These are phyloP conservation scores for Lagodon rhomboides DNA, from an alignment of 2,797 vertebrate species.

Conservation along the genomic window DNA sequence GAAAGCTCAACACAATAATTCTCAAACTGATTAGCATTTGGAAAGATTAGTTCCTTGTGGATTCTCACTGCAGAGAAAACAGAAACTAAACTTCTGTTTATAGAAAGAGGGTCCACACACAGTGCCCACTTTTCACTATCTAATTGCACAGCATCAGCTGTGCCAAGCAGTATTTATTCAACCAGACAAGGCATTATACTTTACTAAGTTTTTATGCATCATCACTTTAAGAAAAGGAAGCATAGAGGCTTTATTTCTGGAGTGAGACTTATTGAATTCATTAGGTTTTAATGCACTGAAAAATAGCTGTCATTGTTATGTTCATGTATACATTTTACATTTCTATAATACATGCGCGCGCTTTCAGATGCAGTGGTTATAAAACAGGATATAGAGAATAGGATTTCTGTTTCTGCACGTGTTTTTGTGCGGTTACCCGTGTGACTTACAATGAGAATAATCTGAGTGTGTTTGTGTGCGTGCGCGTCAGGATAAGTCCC, in stretches of 20 bases:
- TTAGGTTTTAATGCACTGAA: background rate
- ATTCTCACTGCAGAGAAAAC: slow-evolving; percentile 7
- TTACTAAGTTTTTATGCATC: slow-evolving; percentile 8
- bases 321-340: background rate
- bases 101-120: background rate
- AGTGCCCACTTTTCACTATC: background rate
- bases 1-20: background rate
- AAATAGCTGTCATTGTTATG: background rate
- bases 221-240: background rate
- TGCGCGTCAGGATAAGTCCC: background rate
- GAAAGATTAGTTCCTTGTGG: background rate
- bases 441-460: slow-evolving; percentile 12
- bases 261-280: background rate
- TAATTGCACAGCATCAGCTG: slow-evolving; percentile 2
- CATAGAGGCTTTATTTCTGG: background rate
- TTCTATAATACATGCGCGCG: background rate
- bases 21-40: background rate
- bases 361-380: background rate
- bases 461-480: slow-evolving; percentile 3
- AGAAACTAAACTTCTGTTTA: background rate
- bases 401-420: background rate
- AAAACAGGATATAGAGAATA: background rate
- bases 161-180: slow-evolving; percentile 20
- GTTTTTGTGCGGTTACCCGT: background rate
- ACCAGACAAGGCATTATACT: background rate